phyloP scores from a whole-genome alignment of 2,888 invertebrate species.

The Lymantria monacha region DNA sequence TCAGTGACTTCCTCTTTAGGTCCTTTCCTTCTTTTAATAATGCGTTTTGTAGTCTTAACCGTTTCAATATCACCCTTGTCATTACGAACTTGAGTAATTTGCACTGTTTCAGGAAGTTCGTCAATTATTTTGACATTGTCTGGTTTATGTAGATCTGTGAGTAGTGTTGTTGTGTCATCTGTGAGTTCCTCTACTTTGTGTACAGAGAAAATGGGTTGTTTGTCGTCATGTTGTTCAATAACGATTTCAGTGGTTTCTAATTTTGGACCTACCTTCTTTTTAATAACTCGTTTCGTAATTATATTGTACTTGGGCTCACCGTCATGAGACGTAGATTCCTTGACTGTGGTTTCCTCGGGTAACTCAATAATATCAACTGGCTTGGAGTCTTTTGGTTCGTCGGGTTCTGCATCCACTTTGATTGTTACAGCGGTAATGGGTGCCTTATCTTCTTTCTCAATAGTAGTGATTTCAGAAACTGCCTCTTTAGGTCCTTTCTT shows the following conservation, averaged over 20 bases:
- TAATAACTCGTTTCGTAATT: slow-evolving; percentile 16
- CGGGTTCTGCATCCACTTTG: slow-evolving; percentile 26
- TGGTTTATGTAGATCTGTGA: background rate
- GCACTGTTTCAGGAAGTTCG: background rate
- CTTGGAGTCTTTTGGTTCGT: background rate
- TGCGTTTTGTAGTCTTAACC: background rate
- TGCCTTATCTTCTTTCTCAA: background rate
- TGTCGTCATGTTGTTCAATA: background rate
- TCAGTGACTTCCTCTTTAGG: slow-evolving; percentile 32
- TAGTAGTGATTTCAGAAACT: slow-evolving; percentile 40
- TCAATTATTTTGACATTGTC: background rate
- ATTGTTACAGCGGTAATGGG: slow-evolving; percentile 17
- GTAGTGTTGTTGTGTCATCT: background rate
- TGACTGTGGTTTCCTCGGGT: background rate
- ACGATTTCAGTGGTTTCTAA: background rate
- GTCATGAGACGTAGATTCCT: background rate
- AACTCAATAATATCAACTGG: background rate
- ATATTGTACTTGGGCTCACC: slow-evolving; percentile 5
- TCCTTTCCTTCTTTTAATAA: slow-evolving; percentile 18
- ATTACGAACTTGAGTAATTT: background rate
- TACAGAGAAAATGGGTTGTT: background rate
- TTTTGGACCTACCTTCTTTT: background rate
- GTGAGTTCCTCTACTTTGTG: background rate
- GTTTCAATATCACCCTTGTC: background rate
- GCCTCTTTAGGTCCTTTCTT: slow-evolving; percentile 33